Conservation (phyloP, 1,140 invertebrate genomes). For the Drosophila kohkoa region DNA sequence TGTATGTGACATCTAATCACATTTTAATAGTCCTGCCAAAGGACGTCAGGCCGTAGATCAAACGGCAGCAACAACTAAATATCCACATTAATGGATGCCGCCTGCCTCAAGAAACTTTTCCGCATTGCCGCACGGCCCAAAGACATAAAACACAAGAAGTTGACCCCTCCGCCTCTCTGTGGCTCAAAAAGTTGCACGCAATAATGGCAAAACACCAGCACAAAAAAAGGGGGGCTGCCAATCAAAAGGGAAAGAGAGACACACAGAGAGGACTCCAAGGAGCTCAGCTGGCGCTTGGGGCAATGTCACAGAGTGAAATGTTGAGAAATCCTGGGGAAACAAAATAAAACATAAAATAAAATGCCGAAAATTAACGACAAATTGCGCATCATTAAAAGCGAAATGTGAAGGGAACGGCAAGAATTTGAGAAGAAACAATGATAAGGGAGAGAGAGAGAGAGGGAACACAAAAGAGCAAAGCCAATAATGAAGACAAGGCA, state of each 20-base stretch:
- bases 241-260: conserved; percentile 11
- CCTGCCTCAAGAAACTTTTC: conserved; percentile 56
- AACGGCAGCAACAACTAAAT: conserved; percentile 60
- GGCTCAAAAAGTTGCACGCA: conserved; percentile 28
- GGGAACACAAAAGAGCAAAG: neutral
- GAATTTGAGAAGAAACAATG: neutral
- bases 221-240: conserved; percentile 7
- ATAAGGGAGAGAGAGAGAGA: neutral
- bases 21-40: conserved; percentile 63
- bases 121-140: conserved; percentile 58
- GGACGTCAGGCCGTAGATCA: conserved; percentile 56
- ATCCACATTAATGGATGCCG: conserved; percentile 64
- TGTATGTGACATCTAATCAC: conserved; percentile 61
- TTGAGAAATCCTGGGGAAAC: conserved; percentile 46
- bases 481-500: conserved; percentile 50
- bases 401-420: conserved; percentile 27
- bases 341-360: conserved; percentile 77
- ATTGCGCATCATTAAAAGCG: conserved; percentile 79
- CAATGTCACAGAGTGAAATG: conserved; percentile 24
- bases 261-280: neutral
- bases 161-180: neutral
- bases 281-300: conserved; percentile 48
- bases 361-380: conserved; percentile 81
- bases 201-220: conserved; percentile 46
- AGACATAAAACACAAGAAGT: conserved; percentile 72